Base-by-base conservation (phyloP, 2,113 vertebrate genomes). In the Petroica traversi region DNA sequence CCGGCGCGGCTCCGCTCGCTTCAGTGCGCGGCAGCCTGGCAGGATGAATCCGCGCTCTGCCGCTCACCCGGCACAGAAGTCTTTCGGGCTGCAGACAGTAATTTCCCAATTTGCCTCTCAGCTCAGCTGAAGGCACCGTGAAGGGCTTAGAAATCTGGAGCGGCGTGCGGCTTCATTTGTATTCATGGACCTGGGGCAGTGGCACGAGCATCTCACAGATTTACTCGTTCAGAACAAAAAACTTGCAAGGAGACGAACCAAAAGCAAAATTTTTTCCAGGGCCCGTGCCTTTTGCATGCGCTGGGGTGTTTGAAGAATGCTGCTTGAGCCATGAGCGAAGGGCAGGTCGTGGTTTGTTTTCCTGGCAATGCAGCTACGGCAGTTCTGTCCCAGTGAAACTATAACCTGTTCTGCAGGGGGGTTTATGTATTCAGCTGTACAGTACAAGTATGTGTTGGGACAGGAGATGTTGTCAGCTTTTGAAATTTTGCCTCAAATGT, bases 21-120 rank as follows among this genome's bases (percentile, higher is more conserved):
- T n/a, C 73, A 3, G 0, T 7, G 26, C 36, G 81, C 64, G 0
- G 64, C 43, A 0, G n/a, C n/a, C n/a, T 1, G 38, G 31, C 34
- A 19, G 5, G 12, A 3, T 0, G 62, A 73, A 1, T 17, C 26
- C 45, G 0, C 19, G 25, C 24, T 24, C 6, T 24, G 40, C 72
- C 2, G 29, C 16, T 9, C 6, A 0, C 10, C 24, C 1, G 8
- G 6, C 63, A 11, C 61, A 23, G 66, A 33, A 23, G 4, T 2
- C n/a, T 8, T 8, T 19, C 36, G n/a, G 9, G 19, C 48, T 22
- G 38, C 66, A 9, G 18, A 52, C 13, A 5, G 2, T 23, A 2
- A 14, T 8, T 23, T 4, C 7, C 11, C 40, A 2, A 0, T 10
- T 48, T 45, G n/a, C 23, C 45, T 29, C 54, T 34, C 55, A 24